A percentile compares a stretch with the other conserved stretches of the same genome.
phyloP scores from a whole-genome alignment of 53 echinoderm and acorn worm genomes.

The Echinarachnius parma region DNA sequence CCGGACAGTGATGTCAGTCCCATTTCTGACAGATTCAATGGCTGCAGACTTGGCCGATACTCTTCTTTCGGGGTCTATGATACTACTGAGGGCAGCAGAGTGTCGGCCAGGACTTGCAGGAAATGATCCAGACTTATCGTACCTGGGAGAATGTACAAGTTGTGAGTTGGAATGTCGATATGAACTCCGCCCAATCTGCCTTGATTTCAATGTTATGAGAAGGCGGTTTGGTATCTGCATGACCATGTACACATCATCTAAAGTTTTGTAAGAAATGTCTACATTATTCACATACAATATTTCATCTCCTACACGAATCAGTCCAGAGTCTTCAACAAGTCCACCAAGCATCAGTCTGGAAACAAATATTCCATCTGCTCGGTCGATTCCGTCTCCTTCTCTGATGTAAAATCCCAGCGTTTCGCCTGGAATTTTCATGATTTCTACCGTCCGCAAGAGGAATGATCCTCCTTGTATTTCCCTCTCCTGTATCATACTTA shows the following conservation, averaged over 20 bases:
- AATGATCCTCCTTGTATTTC: conserved; percentile 95
- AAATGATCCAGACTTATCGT: conserved; percentile 53
- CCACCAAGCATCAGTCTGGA: conserved; percentile 89
- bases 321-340: conserved; percentile 80
- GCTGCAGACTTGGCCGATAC: conserved; percentile 15
- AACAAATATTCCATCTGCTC: conserved; percentile 86
- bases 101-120: conserved; percentile 56
- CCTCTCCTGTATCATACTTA: conserved; percentile 89
- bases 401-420: conserved; percentile 91
- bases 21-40: conserved; percentile 42
- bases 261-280: conserved; percentile 75
- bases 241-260: conserved; percentile 88
- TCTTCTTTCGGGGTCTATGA: conserved; percentile 37
- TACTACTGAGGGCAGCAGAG: conserved; percentile 45
- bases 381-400: conserved; percentile 83
- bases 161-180: conserved; percentile 62
- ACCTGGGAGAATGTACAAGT: conserved; percentile 32
- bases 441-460: conserved; percentile 91
- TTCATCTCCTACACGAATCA: conserved; percentile 91
- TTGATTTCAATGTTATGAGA: conserved; percentile 85
- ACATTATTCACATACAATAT: conserved; percentile 96
- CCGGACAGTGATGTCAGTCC: conserved; percentile 18
- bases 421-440: conserved; percentile 87
- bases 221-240: conserved; percentile 94
- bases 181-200: conserved; percentile 81